Evolutionary conservation across 2,888 invertebrate species (phyloP).

Genomic region (Odontocerum albicorne): DNA sequence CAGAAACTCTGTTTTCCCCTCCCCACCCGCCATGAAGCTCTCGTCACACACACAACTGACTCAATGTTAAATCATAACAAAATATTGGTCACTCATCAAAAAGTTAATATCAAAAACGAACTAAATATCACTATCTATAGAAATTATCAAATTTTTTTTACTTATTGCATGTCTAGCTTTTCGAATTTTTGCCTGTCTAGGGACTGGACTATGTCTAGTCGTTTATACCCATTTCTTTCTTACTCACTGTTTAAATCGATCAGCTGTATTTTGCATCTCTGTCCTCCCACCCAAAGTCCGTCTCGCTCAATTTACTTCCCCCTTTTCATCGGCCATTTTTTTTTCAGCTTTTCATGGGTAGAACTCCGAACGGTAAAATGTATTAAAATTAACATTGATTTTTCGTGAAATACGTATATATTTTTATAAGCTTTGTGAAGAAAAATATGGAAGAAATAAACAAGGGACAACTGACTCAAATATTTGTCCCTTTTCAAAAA

Average conservation of each 20-base stretch:
- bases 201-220: slow-evolving; percentile 9
- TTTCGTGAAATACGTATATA: too few species aligned
- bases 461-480: too few species aligned
- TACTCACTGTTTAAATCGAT: slow-evolving; percentile 4
- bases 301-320: slow-evolving; percentile 35
- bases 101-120: not conserved
- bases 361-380: too few species aligned
- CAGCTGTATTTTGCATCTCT: slow-evolving; percentile 29
- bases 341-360: too few species aligned
- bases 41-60: not conserved
- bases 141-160: not conserved
- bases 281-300: slow-evolving; percentile 20
- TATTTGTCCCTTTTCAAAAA: too few species aligned
- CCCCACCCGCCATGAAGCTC: slow-evolving; percentile 20
- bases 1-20: slow-evolving; percentile 37
- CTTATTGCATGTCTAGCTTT: not conserved
- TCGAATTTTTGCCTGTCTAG: not conserved
- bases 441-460: too few species aligned
- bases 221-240: slow-evolving; percentile 15
- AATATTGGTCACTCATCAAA: not conserved
- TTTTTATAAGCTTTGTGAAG: too few species aligned
- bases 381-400: too few species aligned
- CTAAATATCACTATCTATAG: not conserved
- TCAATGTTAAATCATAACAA: not conserved
- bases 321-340: slow-evolving; percentile 30